These are phyloP conservation scores for Globicephala melas DNA, from an alignment of 2,113 vertebrate species.

Conservation along the genomic window DNA sequence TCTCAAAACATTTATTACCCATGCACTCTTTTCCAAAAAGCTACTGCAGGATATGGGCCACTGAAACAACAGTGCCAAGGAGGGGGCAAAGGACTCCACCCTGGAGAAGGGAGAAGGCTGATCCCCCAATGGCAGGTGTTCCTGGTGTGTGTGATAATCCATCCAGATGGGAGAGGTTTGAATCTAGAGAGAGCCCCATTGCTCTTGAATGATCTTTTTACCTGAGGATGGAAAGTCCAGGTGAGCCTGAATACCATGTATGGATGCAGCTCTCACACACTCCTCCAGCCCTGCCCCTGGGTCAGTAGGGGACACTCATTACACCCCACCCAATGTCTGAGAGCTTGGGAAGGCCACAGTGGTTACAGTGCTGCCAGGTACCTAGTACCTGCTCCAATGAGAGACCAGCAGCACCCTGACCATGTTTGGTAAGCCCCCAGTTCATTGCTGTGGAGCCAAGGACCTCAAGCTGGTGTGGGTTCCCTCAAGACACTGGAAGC, in stretches of 20 bases:
- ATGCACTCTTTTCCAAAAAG: too few species aligned
- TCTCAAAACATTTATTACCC: too few species aligned
- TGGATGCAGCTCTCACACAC: fast-evolving
- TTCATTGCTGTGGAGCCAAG: fast-evolving
- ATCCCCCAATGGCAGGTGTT: fast-evolving
- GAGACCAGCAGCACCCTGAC: background rate
- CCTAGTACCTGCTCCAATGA: background rate
- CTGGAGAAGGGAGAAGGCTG: background rate
- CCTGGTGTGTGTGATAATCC: fast-evolving
- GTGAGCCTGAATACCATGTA: background rate
- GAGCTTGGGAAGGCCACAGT: background rate
- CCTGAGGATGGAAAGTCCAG: background rate
- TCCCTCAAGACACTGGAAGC: background rate
- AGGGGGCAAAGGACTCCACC: background rate
- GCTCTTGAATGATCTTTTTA: background rate
- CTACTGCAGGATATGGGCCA: background rate
- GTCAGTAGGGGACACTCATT: too few species aligned
- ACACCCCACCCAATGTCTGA: too few species aligned
- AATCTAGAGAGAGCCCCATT: background rate
- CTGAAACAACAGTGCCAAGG: too few species aligned
- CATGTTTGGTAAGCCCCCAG: fast-evolving
- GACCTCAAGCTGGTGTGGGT: fast-evolving
- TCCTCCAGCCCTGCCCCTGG: background rate
- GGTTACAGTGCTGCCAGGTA: background rate
- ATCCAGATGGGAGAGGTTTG: too few species aligned